A percentile compares a stretch with the other conserved stretches of the same genome.
Conservation (phyloP, 2,888 invertebrate species). For the Lithophane ornitopus region DNA sequence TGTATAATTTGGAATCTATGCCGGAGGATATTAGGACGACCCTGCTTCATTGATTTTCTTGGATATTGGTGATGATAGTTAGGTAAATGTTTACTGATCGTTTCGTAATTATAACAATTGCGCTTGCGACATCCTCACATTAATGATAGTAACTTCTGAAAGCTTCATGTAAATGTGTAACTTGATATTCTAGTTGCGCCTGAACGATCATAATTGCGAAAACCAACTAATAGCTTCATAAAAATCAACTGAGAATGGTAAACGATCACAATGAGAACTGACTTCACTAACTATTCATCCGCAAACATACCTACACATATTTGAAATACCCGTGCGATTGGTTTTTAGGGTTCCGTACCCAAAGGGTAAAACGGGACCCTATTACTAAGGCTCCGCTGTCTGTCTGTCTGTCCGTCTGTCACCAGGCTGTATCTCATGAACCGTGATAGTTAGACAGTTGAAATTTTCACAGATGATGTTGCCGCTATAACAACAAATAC, state of each 20-base stretch:
- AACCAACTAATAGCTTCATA: background rate
- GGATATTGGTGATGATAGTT: background rate
- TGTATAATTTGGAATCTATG: background rate
- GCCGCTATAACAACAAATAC: no score
- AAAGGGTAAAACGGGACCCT: no score
- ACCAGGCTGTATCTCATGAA: no score
- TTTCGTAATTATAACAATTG: background rate
- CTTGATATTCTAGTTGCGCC: background rate
- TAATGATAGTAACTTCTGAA: slow-evolving; percentile 11
- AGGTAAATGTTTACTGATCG: background rate
- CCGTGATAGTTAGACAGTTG: no score
- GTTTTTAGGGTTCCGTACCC: no score
- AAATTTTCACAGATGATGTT: no score
- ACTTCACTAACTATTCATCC: background rate
- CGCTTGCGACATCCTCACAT: slow-evolving; percentile 7
- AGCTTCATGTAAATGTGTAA: background rate
- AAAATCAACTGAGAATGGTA: no score
- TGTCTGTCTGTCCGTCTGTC: no score
- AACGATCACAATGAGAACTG: background rate
- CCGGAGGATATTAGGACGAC: background rate
- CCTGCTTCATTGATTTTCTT: background rate
- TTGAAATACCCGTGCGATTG: slow-evolving; percentile 29
- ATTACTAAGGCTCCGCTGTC: no score
- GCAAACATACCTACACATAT: background rate
- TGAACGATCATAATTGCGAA: background rate